Base-by-base conservation (phyloP, 2,888 invertebrate species). In the Eristalinus aeneus region DNA sequence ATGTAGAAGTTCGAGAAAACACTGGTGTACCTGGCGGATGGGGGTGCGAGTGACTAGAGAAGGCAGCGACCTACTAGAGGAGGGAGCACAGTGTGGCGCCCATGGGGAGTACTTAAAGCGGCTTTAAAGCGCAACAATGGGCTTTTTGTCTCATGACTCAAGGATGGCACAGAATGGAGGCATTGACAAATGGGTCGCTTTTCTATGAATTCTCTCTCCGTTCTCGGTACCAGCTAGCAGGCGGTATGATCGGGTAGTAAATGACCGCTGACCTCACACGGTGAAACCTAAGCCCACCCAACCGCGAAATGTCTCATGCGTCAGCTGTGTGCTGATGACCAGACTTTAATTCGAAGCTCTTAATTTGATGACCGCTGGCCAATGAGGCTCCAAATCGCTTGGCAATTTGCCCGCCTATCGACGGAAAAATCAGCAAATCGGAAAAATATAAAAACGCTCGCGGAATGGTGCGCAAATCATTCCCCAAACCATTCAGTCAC, bases 381-480 rank as follows among this genome's bases (percentile, higher is more conserved):
- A 71, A 53, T 76, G 34, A 39, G 67, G n/a, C 63, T 22, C 22
- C 39, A 10, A 73, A 65, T 60, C n/a, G 46, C n/a, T n/a, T 0
- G 20, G 46, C 39, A 68, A 76, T 85, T 80, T 63, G 27, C 9
- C 0, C 0, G n/a, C 23, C 60, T 81, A 85, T 85, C 85, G 36
- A 6, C 11, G 27, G 5, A 31, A 60, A 64, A 53, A 77, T 83
- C 83, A 6, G 5, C 12, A 16, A 72, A 64, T 61, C 20, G 2
- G 1, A 61, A 64, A 75, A 64, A 64, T 85, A 85, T 76, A 85
- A 76, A 80, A 81, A 53, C 72, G 23, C 27, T 12, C 20, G 12
- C 39, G 58, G 20, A 32, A 11, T 22, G 9, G 8, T 8, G 16
- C 6, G 16, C 16, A 46, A 46, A 16, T 46, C 46, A 46, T 46